These are phyloP conservation scores for Rhagoletis pomonella DNA, from an alignment of 1,140 invertebrate species.

Conservation along the genomic window DNA sequence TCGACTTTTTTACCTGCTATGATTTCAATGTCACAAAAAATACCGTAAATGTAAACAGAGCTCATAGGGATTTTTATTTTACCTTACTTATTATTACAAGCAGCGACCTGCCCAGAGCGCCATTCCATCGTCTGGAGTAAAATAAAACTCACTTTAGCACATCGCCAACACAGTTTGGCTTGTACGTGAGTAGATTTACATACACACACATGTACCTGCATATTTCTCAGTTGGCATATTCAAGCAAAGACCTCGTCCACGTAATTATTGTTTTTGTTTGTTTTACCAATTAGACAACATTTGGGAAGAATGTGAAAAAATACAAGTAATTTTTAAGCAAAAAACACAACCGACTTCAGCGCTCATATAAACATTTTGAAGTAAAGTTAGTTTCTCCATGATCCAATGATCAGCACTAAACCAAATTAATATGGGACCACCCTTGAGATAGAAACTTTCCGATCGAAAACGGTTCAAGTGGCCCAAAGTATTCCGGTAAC, in stretches of 20 bases:
- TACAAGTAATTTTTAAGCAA: background rate
- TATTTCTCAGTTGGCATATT: slow-evolving; percentile 29
- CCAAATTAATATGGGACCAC: too few relatives aligned
- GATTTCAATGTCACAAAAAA: slow-evolving; percentile 49
- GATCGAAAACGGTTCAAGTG: too few relatives aligned
- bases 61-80: slow-evolving; percentile 5
- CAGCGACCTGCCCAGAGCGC: background rate
- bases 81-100: background rate
- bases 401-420: too few relatives aligned
- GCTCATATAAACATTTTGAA: too few relatives aligned
- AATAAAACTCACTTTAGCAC: slow-evolving; percentile 38
- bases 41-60: slow-evolving; percentile 40
- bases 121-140: background rate
- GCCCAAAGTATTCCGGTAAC: too few relatives aligned
- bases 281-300: slow-evolving; percentile 33
- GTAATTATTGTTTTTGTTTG: slow-evolving; percentile 43
- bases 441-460: too few relatives aligned
- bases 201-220: too few relatives aligned
- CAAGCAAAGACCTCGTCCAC: slow-evolving; percentile 30
- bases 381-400: too few relatives aligned
- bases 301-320: background rate
- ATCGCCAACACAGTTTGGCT: slow-evolving; percentile 20
- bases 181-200: slow-evolving; percentile 32
- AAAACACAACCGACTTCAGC: too few relatives aligned
- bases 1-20: background rate